A percentile compares a stretch with the other conserved stretches of the same genome.
phyloP scores from a whole-genome alignment of 1,140 invertebrate genomes.

The Aphis gossypii region DNA sequence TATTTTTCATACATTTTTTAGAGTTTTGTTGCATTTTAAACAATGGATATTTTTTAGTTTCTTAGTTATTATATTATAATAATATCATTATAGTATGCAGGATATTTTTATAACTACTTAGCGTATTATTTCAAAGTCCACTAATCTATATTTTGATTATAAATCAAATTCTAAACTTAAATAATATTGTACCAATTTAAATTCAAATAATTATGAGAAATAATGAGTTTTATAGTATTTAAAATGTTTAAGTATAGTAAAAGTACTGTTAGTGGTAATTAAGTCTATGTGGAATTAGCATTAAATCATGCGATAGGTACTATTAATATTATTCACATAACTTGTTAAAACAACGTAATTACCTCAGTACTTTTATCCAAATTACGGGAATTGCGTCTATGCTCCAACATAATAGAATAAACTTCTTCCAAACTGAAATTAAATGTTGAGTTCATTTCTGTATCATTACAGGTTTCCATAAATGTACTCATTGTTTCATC shows the following conservation, averaged over 20 bases:
- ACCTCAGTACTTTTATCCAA: constrained; percentile 60
- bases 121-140: not conserved
- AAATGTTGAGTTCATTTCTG: constrained; percentile 61
- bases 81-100: not conserved
- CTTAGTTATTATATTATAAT: not conserved
- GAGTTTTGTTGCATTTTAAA: not conserved
- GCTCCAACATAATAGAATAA: constrained; percentile 60
- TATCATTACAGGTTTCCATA: constrained; percentile 55
- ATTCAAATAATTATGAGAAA: not conserved
- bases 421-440: constrained; percentile 62
- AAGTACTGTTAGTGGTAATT: not conserved
- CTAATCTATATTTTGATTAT: not conserved
- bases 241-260: not conserved
- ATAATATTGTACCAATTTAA: not conserved
- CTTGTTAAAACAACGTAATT: not conserved
- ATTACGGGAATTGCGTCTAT: constrained; percentile 58
- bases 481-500: constrained; percentile 55
- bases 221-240: not conserved
- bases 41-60: not conserved
- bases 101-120: not conserved
- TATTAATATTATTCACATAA: not conserved
- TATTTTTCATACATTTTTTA: not conserved
- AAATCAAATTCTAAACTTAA: not conserved
- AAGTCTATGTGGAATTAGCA: not conserved
- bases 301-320: not conserved